phyloP scores from a whole-genome alignment of 2,113 vertebrate species.

The Peromyscus leucopus region DNA sequence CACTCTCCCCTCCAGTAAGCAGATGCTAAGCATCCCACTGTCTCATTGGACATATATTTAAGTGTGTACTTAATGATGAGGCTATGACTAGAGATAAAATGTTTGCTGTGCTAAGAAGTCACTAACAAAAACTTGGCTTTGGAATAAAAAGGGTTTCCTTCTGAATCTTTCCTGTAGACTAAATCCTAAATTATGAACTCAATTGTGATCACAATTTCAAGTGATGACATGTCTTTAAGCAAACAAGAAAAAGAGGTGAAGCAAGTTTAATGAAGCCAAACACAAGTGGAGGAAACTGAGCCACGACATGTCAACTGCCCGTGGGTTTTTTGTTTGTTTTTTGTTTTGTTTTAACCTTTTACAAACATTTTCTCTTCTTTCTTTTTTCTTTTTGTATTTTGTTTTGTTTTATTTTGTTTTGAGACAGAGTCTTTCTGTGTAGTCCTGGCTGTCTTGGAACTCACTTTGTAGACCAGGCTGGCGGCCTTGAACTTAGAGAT shows the following conservation, averaged over 20 bases:
- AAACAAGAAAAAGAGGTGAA: not conserved
- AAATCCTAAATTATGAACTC: not conserved
- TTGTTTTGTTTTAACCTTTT: not conserved
- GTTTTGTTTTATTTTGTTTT: too few relatives aligned
- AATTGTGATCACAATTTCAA: not conserved
- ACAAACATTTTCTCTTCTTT: not conserved
- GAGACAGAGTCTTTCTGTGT: too few relatives aligned
- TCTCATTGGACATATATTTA: rapidly evolving
- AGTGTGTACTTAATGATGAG: not conserved
- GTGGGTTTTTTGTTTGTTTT: not conserved
- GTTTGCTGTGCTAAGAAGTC: not conserved
- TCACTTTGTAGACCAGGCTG: too few relatives aligned
- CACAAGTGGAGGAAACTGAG: not conserved
- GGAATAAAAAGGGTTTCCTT: conserved; percentile 8
- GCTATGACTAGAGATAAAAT: not conserved
- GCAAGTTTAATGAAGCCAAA: not conserved
- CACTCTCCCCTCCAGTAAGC: not conserved
- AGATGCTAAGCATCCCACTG: not conserved
- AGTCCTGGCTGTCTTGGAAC: too few relatives aligned
- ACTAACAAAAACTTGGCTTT: conserved; percentile 30
- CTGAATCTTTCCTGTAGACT: not conserved
- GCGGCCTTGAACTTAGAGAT: too few relatives aligned
- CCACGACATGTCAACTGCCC: not conserved
- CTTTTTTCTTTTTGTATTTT: too few relatives aligned
- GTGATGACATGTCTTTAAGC: not conserved